Evolutionary conservation across 1,140 invertebrate genomes (phyloP), one percentile per base, ranked within the genome.

Genomic region (Myzus persicae): DNA sequence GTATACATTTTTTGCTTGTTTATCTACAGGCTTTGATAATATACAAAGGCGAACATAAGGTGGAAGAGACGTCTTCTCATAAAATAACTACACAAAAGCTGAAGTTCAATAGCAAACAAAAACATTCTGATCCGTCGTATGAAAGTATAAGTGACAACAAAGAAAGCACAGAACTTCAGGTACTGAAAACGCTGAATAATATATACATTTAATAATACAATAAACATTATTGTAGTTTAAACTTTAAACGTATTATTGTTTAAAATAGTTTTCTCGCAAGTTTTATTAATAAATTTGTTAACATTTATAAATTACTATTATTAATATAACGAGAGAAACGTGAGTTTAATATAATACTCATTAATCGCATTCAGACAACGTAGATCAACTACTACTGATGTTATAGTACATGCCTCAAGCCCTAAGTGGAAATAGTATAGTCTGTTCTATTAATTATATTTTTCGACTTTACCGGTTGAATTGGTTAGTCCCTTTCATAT

Each of bases 141-240:
- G 91, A 93, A 26, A 93, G 91, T 54, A 84, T 93, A 51, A 93
- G 91, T n/a, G 91, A 93, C 26, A 93, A 93, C n/a, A 93, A 93
- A 31, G 91, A 93, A 51, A 93, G 46, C 46, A 22, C 91, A 18
- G 91, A 93, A 93, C 14, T 93, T 1, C 91, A 93, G 46, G 91
- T 93, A 84, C n/a, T 9, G 31, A 48, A 44, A 44, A 26, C 6
- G 9, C 24, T 36, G 48, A 4, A 51, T 48, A 22, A n/a, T n/a
- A 67, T 67, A 59, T n/a, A 18, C 1, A 76, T 76, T n/a, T 76
- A n/a, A 76, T 76, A 76, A 76, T 18, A 76, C 1, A 76, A n/a
- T n/a, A 18, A n/a, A 76, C 31, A 18, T 76, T n/a, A 31, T n/a
- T 67, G 14, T n/a, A n/a, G 31, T 67, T 5, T 67, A n/a, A 14